Evolutionary conservation across 2,888 invertebrate species (phyloP).

Genomic region (Xylota segnis): DNA sequence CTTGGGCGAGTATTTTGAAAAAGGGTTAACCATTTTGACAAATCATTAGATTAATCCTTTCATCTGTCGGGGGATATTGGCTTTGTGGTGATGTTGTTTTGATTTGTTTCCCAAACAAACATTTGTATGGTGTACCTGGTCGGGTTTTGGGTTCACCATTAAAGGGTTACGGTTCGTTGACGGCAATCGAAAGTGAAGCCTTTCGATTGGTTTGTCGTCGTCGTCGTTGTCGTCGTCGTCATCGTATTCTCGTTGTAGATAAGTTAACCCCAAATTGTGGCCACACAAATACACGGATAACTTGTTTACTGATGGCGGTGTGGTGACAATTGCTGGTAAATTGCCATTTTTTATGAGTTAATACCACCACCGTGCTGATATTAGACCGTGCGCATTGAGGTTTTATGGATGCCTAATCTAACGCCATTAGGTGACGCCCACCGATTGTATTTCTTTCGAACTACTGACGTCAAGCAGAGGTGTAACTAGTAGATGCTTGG

Average conservation of each 20-base stretch:
- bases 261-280: slow-evolving; percentile 48
- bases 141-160: slow-evolving; percentile 55
- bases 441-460: slow-evolving; percentile 20
- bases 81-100: slow-evolving; percentile 62
- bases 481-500: neutral
- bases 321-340: slow-evolving; percentile 40
- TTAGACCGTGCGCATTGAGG: slow-evolving; percentile 58
- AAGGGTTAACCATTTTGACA: slow-evolving; percentile 80
- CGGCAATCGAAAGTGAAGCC: slow-evolving; percentile 40
- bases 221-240: too few species aligned
- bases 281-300: slow-evolving; percentile 16
- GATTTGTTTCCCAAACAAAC: slow-evolving; percentile 74
- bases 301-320: slow-evolving; percentile 49
- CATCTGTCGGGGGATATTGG: slow-evolving; percentile 26
- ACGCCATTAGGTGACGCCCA: slow-evolving; percentile 64
- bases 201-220: slow-evolving; percentile 64
- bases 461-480: slow-evolving; percentile 50
- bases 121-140: slow-evolving; percentile 45
- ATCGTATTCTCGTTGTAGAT: slow-evolving; percentile 11
- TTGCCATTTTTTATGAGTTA: slow-evolving; percentile 64
- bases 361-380: slow-evolving; percentile 39
- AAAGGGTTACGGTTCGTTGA: slow-evolving; percentile 69
- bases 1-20: slow-evolving; percentile 43
- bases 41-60: slow-evolving; percentile 84
- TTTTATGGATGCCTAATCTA: slow-evolving; percentile 62